Percentiles rank a stretch among this genome's conserved stretches.
Evolutionary conservation across 2,888 invertebrate genomes (phyloP).

Genomic region (Theretra japonica): DNA sequence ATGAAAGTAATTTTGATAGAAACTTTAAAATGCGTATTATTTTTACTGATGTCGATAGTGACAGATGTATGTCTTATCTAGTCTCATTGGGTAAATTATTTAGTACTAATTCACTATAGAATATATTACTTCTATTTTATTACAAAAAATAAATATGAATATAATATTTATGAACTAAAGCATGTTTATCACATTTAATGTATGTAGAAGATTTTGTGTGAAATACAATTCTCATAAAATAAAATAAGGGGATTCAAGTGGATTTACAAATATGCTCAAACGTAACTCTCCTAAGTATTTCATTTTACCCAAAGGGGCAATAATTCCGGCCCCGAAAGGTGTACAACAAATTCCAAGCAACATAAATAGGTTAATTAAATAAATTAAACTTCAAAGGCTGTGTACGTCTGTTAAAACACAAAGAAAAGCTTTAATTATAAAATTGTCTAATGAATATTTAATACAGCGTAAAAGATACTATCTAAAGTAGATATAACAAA

Average conservation of each 20-base stretch:
- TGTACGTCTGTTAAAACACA: constrained; percentile 39
- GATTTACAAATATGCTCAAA: constrained; percentile 15
- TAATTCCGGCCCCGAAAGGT: constrained; percentile 19
- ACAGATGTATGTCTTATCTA: too few species aligned
- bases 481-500: constrained; percentile 12
- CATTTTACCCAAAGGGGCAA: constrained; percentile 20
- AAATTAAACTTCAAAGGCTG: constrained; percentile 45
- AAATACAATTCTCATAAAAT: neutral
- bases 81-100: too few species aligned
- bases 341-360: constrained; percentile 22
- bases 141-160: too few species aligned
- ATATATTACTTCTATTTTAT: too few species aligned
- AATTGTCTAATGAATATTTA: constrained; percentile 30
- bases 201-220: neutral
- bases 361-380: constrained; percentile 39
- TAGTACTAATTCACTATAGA: too few species aligned
- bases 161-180: too few species aligned
- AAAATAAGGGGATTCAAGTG: neutral
- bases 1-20: too few species aligned
- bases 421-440: constrained; percentile 38
- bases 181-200: too few species aligned
- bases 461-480: constrained; percentile 23
- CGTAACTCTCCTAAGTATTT: constrained; percentile 16
- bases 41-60: too few species aligned
- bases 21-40: too few species aligned